A percentile compares a stretch with the other conserved stretches of the same genome.
Evolutionary conservation across 2,888 invertebrate species (phyloP).

Genomic region (Plagodis pulveraria): DNA sequence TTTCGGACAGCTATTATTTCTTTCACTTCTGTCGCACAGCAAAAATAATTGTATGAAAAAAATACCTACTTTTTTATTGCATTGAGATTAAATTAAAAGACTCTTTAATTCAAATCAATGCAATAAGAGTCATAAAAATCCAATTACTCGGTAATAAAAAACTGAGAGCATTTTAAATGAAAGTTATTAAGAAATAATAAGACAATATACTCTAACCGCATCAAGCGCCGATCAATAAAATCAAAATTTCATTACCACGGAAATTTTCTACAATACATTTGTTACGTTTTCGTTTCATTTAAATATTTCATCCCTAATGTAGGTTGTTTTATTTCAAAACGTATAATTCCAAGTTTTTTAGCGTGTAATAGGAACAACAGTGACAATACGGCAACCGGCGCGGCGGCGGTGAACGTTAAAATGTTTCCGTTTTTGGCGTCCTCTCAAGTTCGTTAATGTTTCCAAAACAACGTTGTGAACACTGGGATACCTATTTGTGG

Average conservation of each 20-base stretch:
- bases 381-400: conserved; percentile 65
- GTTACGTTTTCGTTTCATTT: conserved; percentile 49
- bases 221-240: conserved; percentile 57
- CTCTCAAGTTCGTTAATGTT: conserved; percentile 82
- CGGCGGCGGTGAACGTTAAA: conserved; percentile 63
- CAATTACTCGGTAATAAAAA: too few species aligned
- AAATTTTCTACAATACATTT: conserved; percentile 61
- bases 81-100: too few species aligned
- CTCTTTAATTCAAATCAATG: too few species aligned
- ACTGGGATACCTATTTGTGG: conserved; percentile 61
- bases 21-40: too few species aligned
- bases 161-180: conserved; percentile 53
- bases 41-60: too few species aligned
- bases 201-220: conserved; percentile 60
- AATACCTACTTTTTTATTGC: too few species aligned
- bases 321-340: conserved; percentile 27
- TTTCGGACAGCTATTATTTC: too few species aligned
- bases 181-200: conserved; percentile 54
- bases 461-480: conserved; percentile 74
- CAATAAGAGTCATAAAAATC: conserved; percentile 33
- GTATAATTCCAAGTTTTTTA: conserved; percentile 57
- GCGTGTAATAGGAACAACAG: conserved; percentile 62
- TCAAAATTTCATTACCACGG: conserved; percentile 58
- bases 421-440: conserved; percentile 80
- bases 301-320: conserved; percentile 52